Evolutionary conservation across 2,797 vertebrate genomes (phyloP), one percentile per base, ranked within the genome.

Genomic region (Sitta carolinensis): DNA sequence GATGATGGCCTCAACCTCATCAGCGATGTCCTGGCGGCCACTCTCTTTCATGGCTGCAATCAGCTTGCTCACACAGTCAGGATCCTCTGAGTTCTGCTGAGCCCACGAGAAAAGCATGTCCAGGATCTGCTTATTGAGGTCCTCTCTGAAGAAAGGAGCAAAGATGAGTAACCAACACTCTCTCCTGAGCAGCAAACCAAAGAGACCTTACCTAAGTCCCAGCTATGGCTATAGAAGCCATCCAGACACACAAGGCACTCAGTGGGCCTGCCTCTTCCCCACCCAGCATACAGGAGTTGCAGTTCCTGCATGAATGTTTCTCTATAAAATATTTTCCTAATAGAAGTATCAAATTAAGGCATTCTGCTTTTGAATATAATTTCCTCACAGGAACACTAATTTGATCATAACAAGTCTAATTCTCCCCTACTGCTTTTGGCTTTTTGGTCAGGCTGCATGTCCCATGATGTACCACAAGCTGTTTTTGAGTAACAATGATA

Each of bases 21-120:
- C 99, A 0, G 99, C 99, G 4, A 99, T 97, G 92, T 99, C 99
- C 96, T 79, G 98, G 95, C 99, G 98, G 57, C 97, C 98, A 0
- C 99, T 99, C 74, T 98, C 98, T 38, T 97, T 97, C 98, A 99
- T 97, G 25, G 99, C 99, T 11, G 84, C 59, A 45, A 98, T 96
- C 69, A 99, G 96, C 86, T 96, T 97, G 27, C 95, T 97, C 89
- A 98, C 98, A 62, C 98, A 98, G 42, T 96, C 92, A 43, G 98
- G 61, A 96, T 97, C 95, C 97, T 98, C 75, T 4, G 86, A 97
- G 95, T 99, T 98, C 87, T 95, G 97, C 83, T 98, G 98, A 3
- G 98, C 99, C 99, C 99, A 99, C 2, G 97, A 98, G 96, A 99
- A 99, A 36, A 99, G 98, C 99, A 99, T 99, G 77, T 99, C 98